Evolutionary conservation across 2,888 invertebrate genomes (phyloP), one percentile per base, ranked within the genome.

Genomic region (Lochmaea capreae): DNA sequence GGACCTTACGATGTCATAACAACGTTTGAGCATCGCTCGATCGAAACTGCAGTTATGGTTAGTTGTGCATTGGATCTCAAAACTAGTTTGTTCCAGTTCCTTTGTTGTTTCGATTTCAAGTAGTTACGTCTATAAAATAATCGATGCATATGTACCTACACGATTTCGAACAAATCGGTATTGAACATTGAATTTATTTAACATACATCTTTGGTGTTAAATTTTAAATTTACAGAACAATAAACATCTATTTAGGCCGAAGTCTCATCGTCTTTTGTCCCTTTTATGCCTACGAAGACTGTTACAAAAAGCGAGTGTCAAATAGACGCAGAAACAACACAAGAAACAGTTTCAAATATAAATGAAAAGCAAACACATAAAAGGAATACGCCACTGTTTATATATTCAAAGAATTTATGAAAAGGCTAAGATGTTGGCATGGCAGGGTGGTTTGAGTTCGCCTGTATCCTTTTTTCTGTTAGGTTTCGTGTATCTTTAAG

Each of bases 321-420:
- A 26, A 33, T 39, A 16, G 42, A 54, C 57, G 57, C 57, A 42
- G 22, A 42, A 11, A 42, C 42, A 42, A 67, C 59, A 67, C 67
- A 61, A 67, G 59, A 67, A 67, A 43, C 49, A 26, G 43, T 26
- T 12, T 59, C 18, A 67, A 46, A 67, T 67, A 59, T 67, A 67
- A 67, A 67, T 67, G 59, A 67, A 61, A 67, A 67, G 46, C 59
- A 58, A 67, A 67, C 67, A 67, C 33, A 57, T 42, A 42, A 10
- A 67, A 26, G 67, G 59, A 67, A 67, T 46, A 59, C 26, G 59
- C 14, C 16, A 59, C 58, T 67, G 67, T 67, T 67, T 67, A 59
- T 67, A 33, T 67, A 67, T 68, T 46, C 67, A 68, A 68, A 57
- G 67, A 68, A 68, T 68, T 61, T 61, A n/a, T 61, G 33, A 61